A percentile compares a stretch with the other conserved stretches of the same genome.
Conservation (phyloP, 2,888 invertebrate species). For the Agapostemon virescens region DNA sequence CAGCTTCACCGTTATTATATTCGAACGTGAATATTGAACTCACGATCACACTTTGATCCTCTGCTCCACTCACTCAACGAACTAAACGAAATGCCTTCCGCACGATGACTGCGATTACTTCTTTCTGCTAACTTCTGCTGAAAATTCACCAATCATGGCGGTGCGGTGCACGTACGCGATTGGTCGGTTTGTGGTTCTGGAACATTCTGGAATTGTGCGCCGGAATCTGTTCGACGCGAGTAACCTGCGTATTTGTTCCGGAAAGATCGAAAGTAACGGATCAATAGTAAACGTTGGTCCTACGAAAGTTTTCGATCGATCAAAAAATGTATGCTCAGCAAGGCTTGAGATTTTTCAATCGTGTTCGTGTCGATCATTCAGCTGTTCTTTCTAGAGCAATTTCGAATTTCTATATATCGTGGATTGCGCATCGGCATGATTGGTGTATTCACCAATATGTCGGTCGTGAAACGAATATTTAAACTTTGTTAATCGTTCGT, state of each 20-base stretch:
- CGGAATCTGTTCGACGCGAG: slow-evolving; percentile 23
- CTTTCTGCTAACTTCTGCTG: slow-evolving; percentile 70
- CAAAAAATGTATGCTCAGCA: neutral
- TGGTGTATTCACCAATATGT: slow-evolving; percentile 36
- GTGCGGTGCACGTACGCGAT: slow-evolving; percentile 48
- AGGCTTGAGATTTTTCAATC: neutral
- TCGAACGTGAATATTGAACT: slow-evolving; percentile 35
- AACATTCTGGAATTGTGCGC: slow-evolving; percentile 72
- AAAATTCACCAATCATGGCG: slow-evolving; percentile 72
- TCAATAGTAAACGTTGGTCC: slow-evolving; percentile 17
- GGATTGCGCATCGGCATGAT: slow-evolving; percentile 19
- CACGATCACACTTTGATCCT: slow-evolving; percentile 6
- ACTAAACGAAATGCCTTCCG: slow-evolving; percentile 50
- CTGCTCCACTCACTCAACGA: slow-evolving; percentile 45
- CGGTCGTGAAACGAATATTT: slow-evolving; percentile 32
- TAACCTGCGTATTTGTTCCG: slow-evolving; percentile 30
- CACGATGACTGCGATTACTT: slow-evolving; percentile 65
- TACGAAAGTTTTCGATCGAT: neutral
- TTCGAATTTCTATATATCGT: slow-evolving; percentile 45
- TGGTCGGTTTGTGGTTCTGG: slow-evolving; percentile 66
- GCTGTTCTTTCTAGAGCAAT: slow-evolving; percentile 6
- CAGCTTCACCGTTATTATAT: slow-evolving; percentile 9
- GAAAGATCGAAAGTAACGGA: slow-evolving; percentile 50
- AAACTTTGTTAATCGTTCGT: slow-evolving; percentile 2
- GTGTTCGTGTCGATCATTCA: neutral